Percentiles rank a stretch among this genome's conserved stretches.
These are phyloP conservation scores for Neomorphus geoffroyi DNA, from an alignment of 2,797 vertebrate genomes.

Conservation along the genomic window DNA sequence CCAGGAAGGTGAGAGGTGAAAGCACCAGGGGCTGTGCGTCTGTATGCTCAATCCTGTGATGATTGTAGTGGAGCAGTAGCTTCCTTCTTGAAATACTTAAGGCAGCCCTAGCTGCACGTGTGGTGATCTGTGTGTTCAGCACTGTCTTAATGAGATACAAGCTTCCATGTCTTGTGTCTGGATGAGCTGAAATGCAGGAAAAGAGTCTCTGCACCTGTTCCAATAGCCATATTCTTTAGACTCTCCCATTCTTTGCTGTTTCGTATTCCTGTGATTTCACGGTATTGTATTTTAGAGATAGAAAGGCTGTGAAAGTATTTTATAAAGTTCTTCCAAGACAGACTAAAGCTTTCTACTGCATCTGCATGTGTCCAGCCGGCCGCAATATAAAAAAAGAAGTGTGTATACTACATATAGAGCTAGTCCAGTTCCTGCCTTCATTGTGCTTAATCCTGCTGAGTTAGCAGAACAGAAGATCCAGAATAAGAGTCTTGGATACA, in stretches of 20 bases:
- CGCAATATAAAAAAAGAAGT: background rate
- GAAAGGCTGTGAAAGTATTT: background rate
- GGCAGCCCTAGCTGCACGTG: background rate
- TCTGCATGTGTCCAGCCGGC: background rate
- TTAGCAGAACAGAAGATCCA: background rate
- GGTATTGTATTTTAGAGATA: background rate
- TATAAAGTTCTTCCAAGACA: background rate
- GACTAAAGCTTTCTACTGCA: background rate
- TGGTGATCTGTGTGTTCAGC: background rate
- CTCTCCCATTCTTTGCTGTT: background rate
- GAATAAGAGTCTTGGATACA: background rate
- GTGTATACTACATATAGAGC: background rate
- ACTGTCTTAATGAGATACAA: background rate
- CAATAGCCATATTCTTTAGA: background rate
- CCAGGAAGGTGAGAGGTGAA: background rate
- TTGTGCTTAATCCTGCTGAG: background rate
- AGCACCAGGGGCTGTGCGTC: rapidly evolving
- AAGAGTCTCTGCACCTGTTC: background rate
- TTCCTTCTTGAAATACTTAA: background rate
- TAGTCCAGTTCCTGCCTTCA: background rate
- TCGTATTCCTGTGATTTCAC: background rate
- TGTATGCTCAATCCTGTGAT: background rate
- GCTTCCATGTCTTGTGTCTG: background rate
- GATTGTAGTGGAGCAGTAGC: background rate
- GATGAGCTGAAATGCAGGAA: background rate